Base-by-base conservation (phyloP, 2,113 vertebrate species). In the Callipepla californica region DNA sequence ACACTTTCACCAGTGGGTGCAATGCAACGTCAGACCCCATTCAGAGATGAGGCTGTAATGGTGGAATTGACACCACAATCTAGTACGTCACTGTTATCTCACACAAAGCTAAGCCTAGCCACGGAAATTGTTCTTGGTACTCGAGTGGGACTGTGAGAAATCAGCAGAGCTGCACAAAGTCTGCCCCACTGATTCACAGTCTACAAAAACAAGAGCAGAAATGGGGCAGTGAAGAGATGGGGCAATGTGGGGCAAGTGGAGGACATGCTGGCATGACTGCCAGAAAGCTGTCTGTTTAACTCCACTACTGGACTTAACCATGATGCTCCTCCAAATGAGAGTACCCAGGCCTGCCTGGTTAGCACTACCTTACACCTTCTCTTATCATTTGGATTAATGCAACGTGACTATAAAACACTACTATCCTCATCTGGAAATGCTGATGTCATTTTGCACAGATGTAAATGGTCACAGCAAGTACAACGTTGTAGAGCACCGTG, bases 1-100 rank as follows among this genome's bases (percentile, higher is more conserved):
- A 59, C 59, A 47, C 5, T 73, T 50, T 38, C 36, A 25, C 34
- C 40, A 59, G 11, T 34, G 59, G 21, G 20, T 87, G 32, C 48
- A 87, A 15, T 45, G 50, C 40, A 81, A 3, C 47, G 66, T 59
- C 50, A 89, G 72, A 50, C 7, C 28, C 13, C 0, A 1, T 30
- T 70, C 50, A 61, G 34, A 80, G 30, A 23, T 61, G 61, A 70
- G 34, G 34, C 13, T 0, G 0, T 47, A 47, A 6, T 2, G 42
- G n/a, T 62, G 45, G 55, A 76, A 75, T 66, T 79, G 34, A n/a
- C 34, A 59, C 11, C 1, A 0, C 62, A 55, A 21, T 65, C 50
- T 51, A 36, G 9, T 32, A 45, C 32, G 15, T 34, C 42, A 36
- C 36, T 61, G 58, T 51, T 83, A 11, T 12, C 34, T 48, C 51